These are phyloP conservation scores for Rhabdornis inornatus DNA, from an alignment of 2,113 vertebrate species.

Conservation along the genomic window DNA sequence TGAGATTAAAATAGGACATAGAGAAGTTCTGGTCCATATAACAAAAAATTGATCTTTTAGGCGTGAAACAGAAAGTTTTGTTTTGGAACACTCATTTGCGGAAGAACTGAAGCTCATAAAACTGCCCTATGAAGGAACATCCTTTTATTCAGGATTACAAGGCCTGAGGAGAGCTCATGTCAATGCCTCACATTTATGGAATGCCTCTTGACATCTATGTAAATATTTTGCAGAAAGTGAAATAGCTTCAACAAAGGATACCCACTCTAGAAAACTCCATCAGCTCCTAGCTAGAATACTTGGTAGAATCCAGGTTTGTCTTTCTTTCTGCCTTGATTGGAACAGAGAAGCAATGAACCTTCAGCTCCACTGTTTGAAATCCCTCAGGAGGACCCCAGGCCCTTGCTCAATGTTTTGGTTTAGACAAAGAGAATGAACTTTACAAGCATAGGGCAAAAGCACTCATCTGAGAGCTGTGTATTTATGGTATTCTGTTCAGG, in stretches of 20 bases:
- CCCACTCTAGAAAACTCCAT: not conserved
- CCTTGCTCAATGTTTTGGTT: not conserved
- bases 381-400: not conserved
- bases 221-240: not conserved
- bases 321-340: not conserved
- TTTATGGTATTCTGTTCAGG: not conserved
- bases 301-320: not conserved
- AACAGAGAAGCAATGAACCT: not conserved
- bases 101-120: not conserved
- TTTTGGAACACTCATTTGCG: not conserved
- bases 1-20: not conserved
- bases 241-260: not conserved
- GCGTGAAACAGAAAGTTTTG: not conserved
- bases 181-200: not conserved
- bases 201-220: not conserved
- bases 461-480: not conserved
- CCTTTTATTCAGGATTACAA: not conserved
- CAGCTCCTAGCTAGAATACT: not conserved
- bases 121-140: not conserved
- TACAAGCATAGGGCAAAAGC: not conserved
- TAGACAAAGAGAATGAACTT: not conserved
- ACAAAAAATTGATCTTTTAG: not conserved
- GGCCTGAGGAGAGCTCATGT: not conserved
- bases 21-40: not conserved
- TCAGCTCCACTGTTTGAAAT: not conserved